Evolutionary conservation across 2,888 invertebrate species (phyloP).

Genomic region (Protodeltote pygarga): DNA sequence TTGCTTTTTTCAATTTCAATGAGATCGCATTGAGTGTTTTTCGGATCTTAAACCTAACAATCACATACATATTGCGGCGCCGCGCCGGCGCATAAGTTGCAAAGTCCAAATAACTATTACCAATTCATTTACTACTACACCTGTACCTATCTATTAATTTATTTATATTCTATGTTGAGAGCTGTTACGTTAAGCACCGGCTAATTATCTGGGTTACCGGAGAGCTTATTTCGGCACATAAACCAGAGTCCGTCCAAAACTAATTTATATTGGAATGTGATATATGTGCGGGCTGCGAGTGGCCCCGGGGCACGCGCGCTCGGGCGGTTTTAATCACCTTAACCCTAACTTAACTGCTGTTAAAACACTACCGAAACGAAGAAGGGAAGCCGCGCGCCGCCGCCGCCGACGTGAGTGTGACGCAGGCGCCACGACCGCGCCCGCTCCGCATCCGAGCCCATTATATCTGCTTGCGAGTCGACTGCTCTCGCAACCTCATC

Average conservation of each 20-base stretch:
- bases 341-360: conserved; percentile 72
- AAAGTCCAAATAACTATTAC: conserved; percentile 15
- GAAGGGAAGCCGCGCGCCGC: conserved; percentile 52
- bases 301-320: conserved; percentile 76
- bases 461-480: conserved; percentile 47
- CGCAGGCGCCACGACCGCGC: conserved; percentile 64
- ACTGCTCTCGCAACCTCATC: conserved; percentile 30
- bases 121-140: conserved; percentile 20
- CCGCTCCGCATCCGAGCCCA: conserved; percentile 25
- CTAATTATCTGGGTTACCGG: conserved; percentile 68
- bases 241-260: conserved; percentile 75
- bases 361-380: conserved; percentile 71
- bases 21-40: conserved; percentile 8
- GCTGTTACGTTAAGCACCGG: conserved; percentile 61
- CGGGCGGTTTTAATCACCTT: conserved; percentile 79
- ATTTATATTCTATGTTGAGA: conserved; percentile 44
- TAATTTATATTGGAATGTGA: conserved; percentile 87
- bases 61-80: background rate
- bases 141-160: conserved; percentile 45
- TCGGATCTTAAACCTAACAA: conserved; percentile 16
- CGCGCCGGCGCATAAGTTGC: background rate
- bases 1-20: conserved; percentile 14
- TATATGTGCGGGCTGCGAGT: conserved; percentile 73
- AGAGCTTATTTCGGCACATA: conserved; percentile 78
- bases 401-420: conserved; percentile 64